These are phyloP conservation scores for Loxodonta africana DNA, from an alignment of 2,113 vertebrate genomes.

Conservation along the genomic window DNA sequence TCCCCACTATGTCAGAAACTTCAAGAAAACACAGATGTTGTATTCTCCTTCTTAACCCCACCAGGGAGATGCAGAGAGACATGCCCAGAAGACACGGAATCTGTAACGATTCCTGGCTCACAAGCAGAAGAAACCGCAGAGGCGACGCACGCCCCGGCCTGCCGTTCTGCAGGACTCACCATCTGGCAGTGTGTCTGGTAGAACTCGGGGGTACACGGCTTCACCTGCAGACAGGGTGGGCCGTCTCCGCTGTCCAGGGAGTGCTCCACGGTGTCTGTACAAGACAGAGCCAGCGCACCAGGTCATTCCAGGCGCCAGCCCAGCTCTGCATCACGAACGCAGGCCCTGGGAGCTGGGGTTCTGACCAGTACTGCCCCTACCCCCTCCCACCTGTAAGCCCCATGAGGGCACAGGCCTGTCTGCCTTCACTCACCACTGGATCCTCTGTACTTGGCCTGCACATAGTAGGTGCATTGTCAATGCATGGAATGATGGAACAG, in stretches of 20 bases:
- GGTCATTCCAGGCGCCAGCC: background rate
- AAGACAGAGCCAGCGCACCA: slow-evolving; percentile 46
- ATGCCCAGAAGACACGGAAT: background rate
- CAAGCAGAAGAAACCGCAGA: background rate
- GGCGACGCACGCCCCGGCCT: no score
- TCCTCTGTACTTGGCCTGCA: background rate
- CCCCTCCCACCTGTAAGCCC: background rate
- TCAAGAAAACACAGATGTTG: background rate
- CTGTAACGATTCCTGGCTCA: background rate
- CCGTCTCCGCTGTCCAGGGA: slow-evolving; percentile 94
- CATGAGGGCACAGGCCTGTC: background rate
- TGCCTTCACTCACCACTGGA: background rate
- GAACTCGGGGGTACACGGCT: slow-evolving; percentile 92
- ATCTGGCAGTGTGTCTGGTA: slow-evolving; percentile 91
- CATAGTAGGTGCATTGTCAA: background rate
- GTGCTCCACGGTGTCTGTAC: slow-evolving; percentile 91
- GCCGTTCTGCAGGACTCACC: slow-evolving; percentile 86
- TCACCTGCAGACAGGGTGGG: slow-evolving; percentile 90
- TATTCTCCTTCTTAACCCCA: background rate
- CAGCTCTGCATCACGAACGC: rapidly evolving
- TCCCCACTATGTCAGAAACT: background rate
- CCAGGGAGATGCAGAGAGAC: background rate
- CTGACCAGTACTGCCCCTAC: background rate
- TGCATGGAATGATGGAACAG: background rate
- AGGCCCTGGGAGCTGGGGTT: background rate